Percentiles rank a stretch among this genome's conserved stretches.
Conservation (phyloP, 2,797 vertebrate species). For the Astyanax mexicanus region DNA sequence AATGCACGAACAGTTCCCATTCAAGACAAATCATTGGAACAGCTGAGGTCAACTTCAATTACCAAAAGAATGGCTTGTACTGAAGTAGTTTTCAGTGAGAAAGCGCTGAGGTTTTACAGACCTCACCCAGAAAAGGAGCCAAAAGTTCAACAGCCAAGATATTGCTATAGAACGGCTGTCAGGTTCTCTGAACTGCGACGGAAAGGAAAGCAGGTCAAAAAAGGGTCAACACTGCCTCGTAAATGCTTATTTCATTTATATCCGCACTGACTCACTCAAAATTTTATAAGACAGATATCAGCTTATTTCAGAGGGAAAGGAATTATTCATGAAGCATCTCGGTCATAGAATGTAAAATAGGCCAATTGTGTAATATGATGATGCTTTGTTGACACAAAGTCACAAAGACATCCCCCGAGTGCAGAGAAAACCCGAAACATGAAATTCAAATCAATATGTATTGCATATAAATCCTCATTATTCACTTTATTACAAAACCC, state of each 20-base stretch:
- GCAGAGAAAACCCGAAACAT: neutral
- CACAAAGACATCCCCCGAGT: neutral
- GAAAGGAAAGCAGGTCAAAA: constrained; percentile 40
- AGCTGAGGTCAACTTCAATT: constrained; percentile 1
- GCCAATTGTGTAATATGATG: neutral
- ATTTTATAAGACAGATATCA: constrained; percentile 20
- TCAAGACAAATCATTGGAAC: neutral
- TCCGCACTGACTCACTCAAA: constrained; percentile 8
- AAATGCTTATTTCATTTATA: constrained; percentile 26
- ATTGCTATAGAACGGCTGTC: constrained; percentile 25
- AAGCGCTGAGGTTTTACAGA: constrained; percentile 7
- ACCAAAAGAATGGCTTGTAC: constrained; percentile 9
- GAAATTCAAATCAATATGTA: neutral
- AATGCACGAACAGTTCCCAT: neutral
- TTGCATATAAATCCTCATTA: neutral
- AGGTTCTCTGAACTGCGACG: constrained; percentile 16
- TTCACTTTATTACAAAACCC: neutral
- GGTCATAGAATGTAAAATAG: constrained; percentile 13
- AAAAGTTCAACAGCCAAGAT: constrained; percentile 13
- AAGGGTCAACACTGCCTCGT: constrained; percentile 38
- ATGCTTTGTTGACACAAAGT: constrained; percentile 4
- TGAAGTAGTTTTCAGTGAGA: constrained; percentile 8
- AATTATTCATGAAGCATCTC: constrained; percentile 38
- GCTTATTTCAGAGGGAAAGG: constrained; percentile 16
- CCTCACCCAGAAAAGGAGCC: constrained; percentile 3